Percentiles rank a stretch among this genome's conserved stretches.
Evolutionary conservation across 2,113 vertebrate genomes (phyloP).

Genomic region (Gracilinanus agilis): DNA sequence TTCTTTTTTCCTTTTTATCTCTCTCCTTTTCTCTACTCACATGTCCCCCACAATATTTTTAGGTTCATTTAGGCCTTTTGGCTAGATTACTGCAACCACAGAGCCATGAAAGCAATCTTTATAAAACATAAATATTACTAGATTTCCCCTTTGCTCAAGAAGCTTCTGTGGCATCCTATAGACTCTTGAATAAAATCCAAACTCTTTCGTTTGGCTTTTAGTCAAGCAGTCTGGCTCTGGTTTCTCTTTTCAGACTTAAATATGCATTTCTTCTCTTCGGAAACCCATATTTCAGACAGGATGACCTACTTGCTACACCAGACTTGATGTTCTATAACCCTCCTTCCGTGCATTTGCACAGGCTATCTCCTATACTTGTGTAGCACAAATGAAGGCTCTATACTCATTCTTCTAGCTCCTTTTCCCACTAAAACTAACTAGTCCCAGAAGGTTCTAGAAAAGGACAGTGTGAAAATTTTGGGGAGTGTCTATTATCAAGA

Average conservation of each 20-base stretch:
- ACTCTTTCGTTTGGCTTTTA: background rate
- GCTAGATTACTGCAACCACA: background rate
- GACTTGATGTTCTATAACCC: background rate
- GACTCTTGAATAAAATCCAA: background rate
- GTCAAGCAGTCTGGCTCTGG: background rate
- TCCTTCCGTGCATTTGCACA: background rate
- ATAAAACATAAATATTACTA: background rate
- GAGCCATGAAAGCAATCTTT: background rate
- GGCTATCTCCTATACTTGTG: background rate
- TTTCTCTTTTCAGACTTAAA: background rate
- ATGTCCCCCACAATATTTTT: background rate
- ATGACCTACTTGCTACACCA: background rate
- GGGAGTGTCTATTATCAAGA: background rate
- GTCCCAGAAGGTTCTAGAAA: background rate
- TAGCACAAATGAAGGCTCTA: background rate
- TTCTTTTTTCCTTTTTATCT: background rate
- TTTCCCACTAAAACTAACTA: background rate
- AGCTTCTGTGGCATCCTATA: background rate
- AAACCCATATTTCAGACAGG: background rate
- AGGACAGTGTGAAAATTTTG: background rate
- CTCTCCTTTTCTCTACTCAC: background rate
- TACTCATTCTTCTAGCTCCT: background rate
- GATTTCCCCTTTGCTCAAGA: background rate
- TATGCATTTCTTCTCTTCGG: background rate
- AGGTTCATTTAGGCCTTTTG: background rate